A percentile compares a stretch with the other conserved stretches of the same genome.
These are phyloP conservation scores for Danionella cerebrum DNA, from an alignment of 2,113 vertebrate species.

Conservation along the genomic window DNA sequence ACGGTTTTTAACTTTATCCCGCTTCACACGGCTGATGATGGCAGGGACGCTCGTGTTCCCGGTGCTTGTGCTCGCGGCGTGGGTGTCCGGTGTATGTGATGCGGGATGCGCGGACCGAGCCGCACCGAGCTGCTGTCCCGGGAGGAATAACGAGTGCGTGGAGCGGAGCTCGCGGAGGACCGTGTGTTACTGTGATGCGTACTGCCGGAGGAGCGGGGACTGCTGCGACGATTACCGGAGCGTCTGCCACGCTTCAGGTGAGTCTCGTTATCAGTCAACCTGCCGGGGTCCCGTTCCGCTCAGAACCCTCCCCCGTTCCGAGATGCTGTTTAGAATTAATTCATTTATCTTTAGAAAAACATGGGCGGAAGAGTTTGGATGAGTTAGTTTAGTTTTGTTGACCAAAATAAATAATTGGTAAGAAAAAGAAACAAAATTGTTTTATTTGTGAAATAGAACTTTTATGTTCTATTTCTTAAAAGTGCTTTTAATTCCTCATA, in stretches of 20 bases:
- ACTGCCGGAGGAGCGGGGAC: conserved; percentile 74
- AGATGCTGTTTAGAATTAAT: no score
- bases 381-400: no score
- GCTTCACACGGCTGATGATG: neutral
- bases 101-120: conserved; percentile 63
- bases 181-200: conserved; percentile 78
- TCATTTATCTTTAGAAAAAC: no score
- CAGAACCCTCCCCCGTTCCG: no score
- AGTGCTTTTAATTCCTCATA: no score
- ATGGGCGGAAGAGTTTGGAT: no score
- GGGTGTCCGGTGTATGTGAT: conserved; percentile 48
- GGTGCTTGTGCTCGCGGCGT: conserved; percentile 47
- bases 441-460: no score
- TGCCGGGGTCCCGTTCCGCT: no score
- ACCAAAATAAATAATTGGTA: no score
- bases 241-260: conserved; percentile 71
- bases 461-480: no score
- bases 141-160: conserved; percentile 74
- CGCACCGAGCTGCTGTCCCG: conserved; percentile 68
- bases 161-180: conserved; percentile 47
- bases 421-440: no score
- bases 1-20: no score
- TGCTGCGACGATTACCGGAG: conserved; percentile 74
- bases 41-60: conserved; percentile 49
- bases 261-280: conserved; percentile 41